These are phyloP conservation scores for Hippasteria phrygiana DNA, from an alignment of 53 echinoderm and acorn worm species.

Conservation along the genomic window DNA sequence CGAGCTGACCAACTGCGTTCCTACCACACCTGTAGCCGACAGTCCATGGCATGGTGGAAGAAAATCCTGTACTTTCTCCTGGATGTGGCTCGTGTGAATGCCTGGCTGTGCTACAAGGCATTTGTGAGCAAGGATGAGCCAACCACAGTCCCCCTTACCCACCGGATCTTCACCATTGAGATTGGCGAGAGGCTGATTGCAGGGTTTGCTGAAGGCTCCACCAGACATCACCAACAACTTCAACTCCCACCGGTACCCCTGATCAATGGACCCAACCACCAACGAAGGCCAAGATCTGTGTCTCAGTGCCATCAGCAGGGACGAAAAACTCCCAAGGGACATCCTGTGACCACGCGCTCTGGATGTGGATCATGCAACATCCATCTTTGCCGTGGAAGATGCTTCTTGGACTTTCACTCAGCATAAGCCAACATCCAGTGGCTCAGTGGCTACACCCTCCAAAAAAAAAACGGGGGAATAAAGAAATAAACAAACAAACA, in stretches of 20 bases:
- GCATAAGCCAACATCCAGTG: too few species aligned
- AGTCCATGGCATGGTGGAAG: slow-evolving; percentile 6
- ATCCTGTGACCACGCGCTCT: neutral
- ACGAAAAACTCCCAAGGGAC: neutral
- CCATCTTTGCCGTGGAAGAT: neutral
- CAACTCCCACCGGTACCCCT: slow-evolving; percentile 14
- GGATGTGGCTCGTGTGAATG: too few species aligned
- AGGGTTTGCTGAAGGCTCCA: slow-evolving; percentile 33
- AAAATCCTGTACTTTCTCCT: too few species aligned
- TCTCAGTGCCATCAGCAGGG: neutral
- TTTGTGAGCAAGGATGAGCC: too few species aligned
- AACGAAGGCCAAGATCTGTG: slow-evolving; percentile 21
- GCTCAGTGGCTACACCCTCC: too few species aligned
- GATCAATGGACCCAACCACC: too few species aligned
- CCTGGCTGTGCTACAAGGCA: too few species aligned
- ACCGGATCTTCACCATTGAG: slow-evolving; percentile 24
- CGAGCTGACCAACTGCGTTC: slow-evolving; percentile 51
- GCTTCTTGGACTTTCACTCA: slow-evolving; percentile 32
- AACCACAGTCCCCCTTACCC: too few species aligned
- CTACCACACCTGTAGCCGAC: slow-evolving; percentile 5
- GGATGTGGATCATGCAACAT: slow-evolving; percentile 31
- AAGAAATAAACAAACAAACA: too few species aligned
- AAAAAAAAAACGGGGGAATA: too few species aligned
- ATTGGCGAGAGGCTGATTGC: slow-evolving; percentile 20
- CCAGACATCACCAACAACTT: neutral